These are phyloP conservation scores for Alligator sinensis DNA, from an alignment of 2,113 vertebrate genomes.

Conservation along the genomic window DNA sequence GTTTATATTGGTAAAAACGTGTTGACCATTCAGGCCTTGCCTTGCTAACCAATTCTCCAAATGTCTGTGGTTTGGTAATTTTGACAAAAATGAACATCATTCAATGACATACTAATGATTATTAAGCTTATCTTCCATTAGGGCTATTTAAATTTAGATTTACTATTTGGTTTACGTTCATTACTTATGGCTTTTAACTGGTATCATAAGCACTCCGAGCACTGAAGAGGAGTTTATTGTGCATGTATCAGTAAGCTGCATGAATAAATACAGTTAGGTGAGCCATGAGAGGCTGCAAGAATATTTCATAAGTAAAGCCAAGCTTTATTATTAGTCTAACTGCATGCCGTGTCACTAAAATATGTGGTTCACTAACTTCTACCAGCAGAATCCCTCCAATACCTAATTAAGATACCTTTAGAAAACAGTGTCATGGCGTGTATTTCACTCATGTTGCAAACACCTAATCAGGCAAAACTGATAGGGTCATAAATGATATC, in stretches of 20 bases:
- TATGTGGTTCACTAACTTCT: neutral
- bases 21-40: no score
- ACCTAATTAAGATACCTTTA: neutral
- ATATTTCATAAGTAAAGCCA: neutral
- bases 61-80: neutral
- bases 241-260: neutral
- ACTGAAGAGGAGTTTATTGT: neutral
- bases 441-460: neutral
- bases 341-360: neutral
- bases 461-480: neutral
- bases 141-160: neutral
- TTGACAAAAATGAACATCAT: no score
- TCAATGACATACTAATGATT: neutral
- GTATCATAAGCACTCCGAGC: neutral
- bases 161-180: neutral
- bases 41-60: no score
- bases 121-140: neutral
- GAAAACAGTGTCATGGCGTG: neutral
- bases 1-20: no score
- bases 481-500: neutral
- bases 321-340: neutral
- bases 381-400: neutral
- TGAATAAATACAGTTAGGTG: neutral
- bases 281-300: neutral
- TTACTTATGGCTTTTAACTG: neutral